These are phyloP conservation scores for Drosophila formosana DNA, from an alignment of 2,888 invertebrate species.

Conservation along the genomic window DNA sequence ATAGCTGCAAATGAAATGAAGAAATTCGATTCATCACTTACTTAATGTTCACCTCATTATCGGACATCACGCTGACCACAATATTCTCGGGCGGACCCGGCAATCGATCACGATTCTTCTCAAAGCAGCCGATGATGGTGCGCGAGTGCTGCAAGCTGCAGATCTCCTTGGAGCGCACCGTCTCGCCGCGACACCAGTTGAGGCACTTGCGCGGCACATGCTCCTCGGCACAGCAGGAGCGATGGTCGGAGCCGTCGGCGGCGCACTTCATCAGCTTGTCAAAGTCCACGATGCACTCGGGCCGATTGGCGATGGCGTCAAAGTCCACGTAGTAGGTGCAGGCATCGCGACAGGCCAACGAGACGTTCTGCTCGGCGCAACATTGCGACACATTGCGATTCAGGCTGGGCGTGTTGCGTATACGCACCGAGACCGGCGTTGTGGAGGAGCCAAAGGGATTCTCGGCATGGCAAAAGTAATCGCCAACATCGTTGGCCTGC, in stretches of 20 bases:
- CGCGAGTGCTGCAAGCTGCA: slow-evolving; percentile 91
- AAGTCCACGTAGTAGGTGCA: slow-evolving; percentile 94
- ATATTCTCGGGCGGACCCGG: slow-evolving; percentile 93
- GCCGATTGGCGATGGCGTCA: slow-evolving; percentile 92
- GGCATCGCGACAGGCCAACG: slow-evolving; percentile 91
- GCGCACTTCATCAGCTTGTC: slow-evolving; percentile 95
- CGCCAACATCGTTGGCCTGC: slow-evolving; percentile 90
- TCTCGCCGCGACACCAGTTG: slow-evolving; percentile 93
- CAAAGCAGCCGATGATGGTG: slow-evolving; percentile 92
- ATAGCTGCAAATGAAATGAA: slow-evolving; percentile 40
- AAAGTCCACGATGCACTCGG: slow-evolving; percentile 93
- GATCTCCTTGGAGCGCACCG: slow-evolving; percentile 87
- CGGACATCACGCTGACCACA: slow-evolving; percentile 86
- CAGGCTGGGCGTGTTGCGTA: slow-evolving; percentile 88
- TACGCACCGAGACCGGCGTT: slow-evolving; percentile 90
- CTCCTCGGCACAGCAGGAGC: slow-evolving; percentile 92
- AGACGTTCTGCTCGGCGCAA: slow-evolving; percentile 92
- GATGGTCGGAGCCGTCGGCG: slow-evolving; percentile 92
- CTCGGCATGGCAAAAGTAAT: slow-evolving; percentile 94
- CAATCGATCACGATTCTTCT: slow-evolving; percentile 90
- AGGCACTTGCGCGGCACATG: slow-evolving; percentile 93
- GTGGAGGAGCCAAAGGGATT: slow-evolving; percentile 92
- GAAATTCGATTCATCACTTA: slow-evolving; percentile 61
- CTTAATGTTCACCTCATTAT: slow-evolving; percentile 87
- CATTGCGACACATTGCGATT: slow-evolving; percentile 91